Conservation (phyloP, 1,140 invertebrate genomes). For the Anastrepha ludens region DNA sequence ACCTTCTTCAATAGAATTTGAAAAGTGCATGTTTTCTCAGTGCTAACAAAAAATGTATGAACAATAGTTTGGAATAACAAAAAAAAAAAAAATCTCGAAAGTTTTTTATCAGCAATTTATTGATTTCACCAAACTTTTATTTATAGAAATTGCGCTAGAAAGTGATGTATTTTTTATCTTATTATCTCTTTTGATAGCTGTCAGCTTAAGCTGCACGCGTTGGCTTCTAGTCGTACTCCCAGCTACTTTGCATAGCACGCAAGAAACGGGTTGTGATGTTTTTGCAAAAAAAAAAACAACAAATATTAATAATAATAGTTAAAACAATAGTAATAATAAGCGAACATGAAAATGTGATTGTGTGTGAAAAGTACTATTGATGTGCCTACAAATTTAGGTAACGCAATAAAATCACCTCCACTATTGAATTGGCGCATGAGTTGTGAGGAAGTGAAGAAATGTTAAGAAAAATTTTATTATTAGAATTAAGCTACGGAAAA, state of each 20-base stretch:
- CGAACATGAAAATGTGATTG: neutral
- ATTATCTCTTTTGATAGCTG: constrained; percentile 30
- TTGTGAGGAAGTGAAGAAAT: neutral
- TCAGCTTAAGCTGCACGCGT: constrained; percentile 3
- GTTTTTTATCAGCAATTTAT: too few species aligned
- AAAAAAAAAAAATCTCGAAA: neutral
- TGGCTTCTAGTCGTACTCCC: neutral
- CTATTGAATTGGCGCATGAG: neutral
- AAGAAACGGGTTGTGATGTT: neutral
- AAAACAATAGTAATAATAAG: neutral
- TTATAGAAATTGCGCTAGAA: neutral
- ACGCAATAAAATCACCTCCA: neutral
- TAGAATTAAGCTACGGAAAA: neutral
- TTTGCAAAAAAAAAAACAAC: neutral
- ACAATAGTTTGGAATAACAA: neutral
- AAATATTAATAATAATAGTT: neutral
- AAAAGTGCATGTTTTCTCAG: too few species aligned
- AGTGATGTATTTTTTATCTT: neutral
- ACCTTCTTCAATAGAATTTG: too few species aligned
- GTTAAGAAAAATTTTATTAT: neutral
- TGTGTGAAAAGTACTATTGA: neutral
- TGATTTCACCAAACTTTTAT: too few species aligned
- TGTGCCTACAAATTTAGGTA: neutral
- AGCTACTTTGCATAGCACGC: constrained; percentile 15
- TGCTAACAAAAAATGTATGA: too few species aligned